Conservation (phyloP, 2,113 vertebrate species). For the Sakesphorus luctuosus region DNA sequence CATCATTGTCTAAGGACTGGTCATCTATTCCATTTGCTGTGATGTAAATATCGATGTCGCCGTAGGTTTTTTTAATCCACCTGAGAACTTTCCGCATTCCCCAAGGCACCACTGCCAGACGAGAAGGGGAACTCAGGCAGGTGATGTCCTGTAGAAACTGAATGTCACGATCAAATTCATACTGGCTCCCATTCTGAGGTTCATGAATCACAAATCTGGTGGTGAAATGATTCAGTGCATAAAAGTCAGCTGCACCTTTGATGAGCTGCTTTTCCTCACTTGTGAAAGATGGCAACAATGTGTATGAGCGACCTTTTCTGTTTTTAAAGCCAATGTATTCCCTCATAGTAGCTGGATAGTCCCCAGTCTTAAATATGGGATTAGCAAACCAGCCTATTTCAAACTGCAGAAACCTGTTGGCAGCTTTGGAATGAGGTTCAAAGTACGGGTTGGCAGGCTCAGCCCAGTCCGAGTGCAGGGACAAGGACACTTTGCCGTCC, state of each 20-base stretch:
- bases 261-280: conserved; percentile 78
- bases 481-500: conserved; percentile 82
- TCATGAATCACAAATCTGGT: conserved; percentile 85
- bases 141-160: conserved; percentile 85
- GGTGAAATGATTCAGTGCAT: conserved; percentile 92
- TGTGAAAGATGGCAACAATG: conserved; percentile 81
- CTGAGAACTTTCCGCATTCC: conserved; percentile 84
- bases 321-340: conserved; percentile 76
- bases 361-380: conserved; percentile 83
- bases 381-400: conserved; percentile 92
- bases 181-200: conserved; percentile 60
- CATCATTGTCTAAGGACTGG: conserved; percentile 79
- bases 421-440: conserved; percentile 79
- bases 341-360: conserved; percentile 82
- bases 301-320: conserved; percentile 63
- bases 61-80: conserved; percentile 87
- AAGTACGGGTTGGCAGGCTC: conserved; percentile 90
- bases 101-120: conserved; percentile 85
- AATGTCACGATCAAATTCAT: conserved; percentile 76
- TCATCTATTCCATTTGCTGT: conserved; percentile 92
- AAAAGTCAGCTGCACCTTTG: conserved; percentile 87
- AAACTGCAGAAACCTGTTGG: conserved; percentile 86
- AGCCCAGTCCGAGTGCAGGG: conserved; percentile 92
- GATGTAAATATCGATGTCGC: conserved; percentile 82
- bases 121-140: conserved; percentile 79